Conservation (phyloP, 2,888 invertebrate genomes). For the Cryptocheilus praepositus region DNA sequence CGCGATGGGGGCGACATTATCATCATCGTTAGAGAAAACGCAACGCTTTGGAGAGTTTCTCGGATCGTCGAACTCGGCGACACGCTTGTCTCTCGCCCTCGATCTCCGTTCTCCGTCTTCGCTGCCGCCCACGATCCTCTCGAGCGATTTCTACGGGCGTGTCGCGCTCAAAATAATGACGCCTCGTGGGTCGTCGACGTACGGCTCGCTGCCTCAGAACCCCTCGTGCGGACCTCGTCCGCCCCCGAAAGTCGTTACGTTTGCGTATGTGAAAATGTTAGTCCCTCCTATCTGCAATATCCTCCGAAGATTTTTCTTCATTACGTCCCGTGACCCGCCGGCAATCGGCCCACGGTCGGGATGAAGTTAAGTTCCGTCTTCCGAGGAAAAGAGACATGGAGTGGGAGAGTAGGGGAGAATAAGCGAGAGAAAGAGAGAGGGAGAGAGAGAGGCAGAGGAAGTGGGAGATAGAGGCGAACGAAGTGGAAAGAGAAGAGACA, state of each 20-base stretch:
- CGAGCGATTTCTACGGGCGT: slow-evolving; percentile 29
- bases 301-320: slow-evolving; percentile 54
- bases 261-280: slow-evolving; percentile 42
- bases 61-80: slow-evolving; percentile 5
- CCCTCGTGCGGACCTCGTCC: slow-evolving; percentile 19
- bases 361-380: slow-evolving; percentile 6
- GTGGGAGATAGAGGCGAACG: background rate
- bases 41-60: slow-evolving; percentile 31
- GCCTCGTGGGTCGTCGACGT: slow-evolving; percentile 34
- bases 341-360: slow-evolving; percentile 5
- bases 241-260: slow-evolving; percentile 39
- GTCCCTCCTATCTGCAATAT: slow-evolving; percentile 28
- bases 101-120: slow-evolving; percentile 29
- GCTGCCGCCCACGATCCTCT: slow-evolving; percentile 18
- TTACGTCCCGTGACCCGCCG: slow-evolving; percentile 41
- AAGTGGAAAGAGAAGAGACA: too few species aligned
- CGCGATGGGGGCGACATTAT: slow-evolving; percentile 37
- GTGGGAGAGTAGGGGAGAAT: slow-evolving; percentile 11
- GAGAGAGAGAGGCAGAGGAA: slow-evolving; percentile 19
- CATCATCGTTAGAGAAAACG: slow-evolving; percentile 53
- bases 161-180: slow-evolving; percentile 58
- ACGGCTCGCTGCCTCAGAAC: slow-evolving; percentile 36
- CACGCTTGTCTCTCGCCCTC: too few species aligned
- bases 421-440: slow-evolving; percentile 12
- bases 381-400: slow-evolving; percentile 13